Conservation (phyloP, 1,140 invertebrate species). For the Phocides pigmalion region DNA sequence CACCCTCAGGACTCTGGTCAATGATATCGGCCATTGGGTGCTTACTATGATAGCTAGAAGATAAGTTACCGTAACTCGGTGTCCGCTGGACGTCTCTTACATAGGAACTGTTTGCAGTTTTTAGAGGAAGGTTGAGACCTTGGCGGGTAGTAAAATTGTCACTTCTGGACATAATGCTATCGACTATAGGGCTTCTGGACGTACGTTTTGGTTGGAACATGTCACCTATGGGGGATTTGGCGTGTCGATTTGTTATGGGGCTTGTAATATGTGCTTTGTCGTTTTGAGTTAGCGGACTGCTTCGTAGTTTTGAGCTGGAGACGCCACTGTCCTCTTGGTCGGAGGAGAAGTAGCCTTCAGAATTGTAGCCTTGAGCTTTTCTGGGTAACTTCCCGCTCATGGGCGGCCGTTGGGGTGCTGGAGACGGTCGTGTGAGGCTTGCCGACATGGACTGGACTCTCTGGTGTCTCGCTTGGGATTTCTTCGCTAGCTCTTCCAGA, state of each 20-base stretch:
- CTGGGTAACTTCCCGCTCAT: constrained; percentile 84
- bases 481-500: constrained; percentile 88
- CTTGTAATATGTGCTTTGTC: constrained; percentile 54
- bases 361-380: constrained; percentile 86
- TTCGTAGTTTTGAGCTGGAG: constrained; percentile 67
- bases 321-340: constrained; percentile 85
- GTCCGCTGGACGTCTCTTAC: constrained; percentile 69
- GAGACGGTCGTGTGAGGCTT: constrained; percentile 60
- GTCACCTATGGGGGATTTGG: constrained; percentile 65
- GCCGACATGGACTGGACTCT: constrained; percentile 88
- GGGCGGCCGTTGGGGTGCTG: constrained; percentile 81
- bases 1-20: constrained; percentile 80
- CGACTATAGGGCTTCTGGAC: constrained; percentile 82
- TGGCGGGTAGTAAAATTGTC: constrained; percentile 74
- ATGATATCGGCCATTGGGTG: constrained; percentile 70
- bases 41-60: constrained; percentile 57
- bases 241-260: constrained; percentile 57
- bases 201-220: constrained; percentile 61
- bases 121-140: constrained; percentile 80
- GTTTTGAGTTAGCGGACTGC: constrained; percentile 67
- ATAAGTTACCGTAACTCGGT: constrained; percentile 66
- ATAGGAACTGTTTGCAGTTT: constrained; percentile 77
- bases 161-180: constrained; percentile 82
- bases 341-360: constrained; percentile 88
- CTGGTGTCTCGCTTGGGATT: constrained; percentile 87